Conservation (phyloP, 1,140 invertebrate genomes). For the Kradibia gibbosae region DNA sequence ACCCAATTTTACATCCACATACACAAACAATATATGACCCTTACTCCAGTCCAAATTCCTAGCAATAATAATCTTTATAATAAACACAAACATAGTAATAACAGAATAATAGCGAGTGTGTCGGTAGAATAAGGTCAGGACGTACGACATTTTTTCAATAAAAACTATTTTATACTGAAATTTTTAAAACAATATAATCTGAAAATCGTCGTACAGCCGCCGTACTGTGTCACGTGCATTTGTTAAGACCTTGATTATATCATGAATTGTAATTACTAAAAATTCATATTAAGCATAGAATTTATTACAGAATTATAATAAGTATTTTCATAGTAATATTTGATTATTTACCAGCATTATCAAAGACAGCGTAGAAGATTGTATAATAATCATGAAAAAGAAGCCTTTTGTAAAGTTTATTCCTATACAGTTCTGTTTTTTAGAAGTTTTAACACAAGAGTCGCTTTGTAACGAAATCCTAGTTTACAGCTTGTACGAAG, state of each 20-base stretch:
- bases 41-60: conserved; percentile 12
- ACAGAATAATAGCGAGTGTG: background rate
- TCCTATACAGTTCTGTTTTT: background rate
- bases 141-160: background rate
- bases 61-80: conserved; percentile 15
- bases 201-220: background rate
- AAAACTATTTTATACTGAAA: conserved; percentile 6
- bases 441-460: conserved; percentile 14
- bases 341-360: conserved; percentile 18
- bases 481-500: conserved; percentile 3
- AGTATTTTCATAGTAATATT: conserved; percentile 37
- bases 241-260: background rate
- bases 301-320: conserved; percentile 22
- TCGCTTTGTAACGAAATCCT: conserved; percentile 6
- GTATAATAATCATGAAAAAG: background rate
- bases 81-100: background rate
- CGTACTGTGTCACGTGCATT: background rate
- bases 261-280: background rate
- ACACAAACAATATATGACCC: background rate
- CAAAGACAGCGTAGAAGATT: conserved; percentile 28
- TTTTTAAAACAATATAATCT: conserved; percentile 1
- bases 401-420: conserved; percentile 22
- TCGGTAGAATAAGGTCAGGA: background rate
- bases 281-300: background rate
- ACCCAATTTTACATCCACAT: too few relatives aligned